Evolutionary conservation across 2,113 vertebrate species (phyloP).

Genomic region (Crypturellus undulatus): DNA sequence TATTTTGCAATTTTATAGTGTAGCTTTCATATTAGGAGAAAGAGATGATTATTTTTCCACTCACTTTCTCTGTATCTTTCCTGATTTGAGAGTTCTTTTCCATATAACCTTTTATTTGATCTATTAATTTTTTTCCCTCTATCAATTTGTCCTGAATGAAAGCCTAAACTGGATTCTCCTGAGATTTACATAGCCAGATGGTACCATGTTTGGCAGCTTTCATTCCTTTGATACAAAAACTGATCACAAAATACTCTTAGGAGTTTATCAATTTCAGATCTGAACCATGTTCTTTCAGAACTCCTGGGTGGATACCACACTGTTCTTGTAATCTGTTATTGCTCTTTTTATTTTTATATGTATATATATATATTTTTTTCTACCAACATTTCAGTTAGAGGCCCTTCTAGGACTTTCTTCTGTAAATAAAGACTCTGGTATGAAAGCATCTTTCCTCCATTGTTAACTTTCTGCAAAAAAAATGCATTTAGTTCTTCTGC

Average conservation of each 20-base stretch:
- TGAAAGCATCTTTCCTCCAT: background rate
- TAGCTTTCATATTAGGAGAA: background rate
- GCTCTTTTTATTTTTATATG: background rate
- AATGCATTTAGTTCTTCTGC: background rate
- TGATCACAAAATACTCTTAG: background rate
- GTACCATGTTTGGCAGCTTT: background rate
- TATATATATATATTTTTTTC: no score
- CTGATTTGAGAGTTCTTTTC: background rate
- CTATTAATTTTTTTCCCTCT: background rate
- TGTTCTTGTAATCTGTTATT: background rate
- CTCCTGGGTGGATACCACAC: background rate
- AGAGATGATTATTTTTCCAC: background rate
- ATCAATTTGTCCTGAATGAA: background rate
- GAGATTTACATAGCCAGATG: constrained; percentile 20
- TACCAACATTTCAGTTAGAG: background rate
- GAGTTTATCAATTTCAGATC: constrained; percentile 22
- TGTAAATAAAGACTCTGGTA: background rate
- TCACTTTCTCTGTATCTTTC: background rate
- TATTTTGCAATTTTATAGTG: background rate
- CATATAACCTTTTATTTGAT: background rate
- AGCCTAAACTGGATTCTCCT: background rate
- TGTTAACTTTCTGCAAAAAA: background rate
- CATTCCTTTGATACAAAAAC: background rate
- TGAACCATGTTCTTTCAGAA: background rate
- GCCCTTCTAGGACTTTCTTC: background rate